Evolutionary conservation across 2,888 invertebrate genomes (phyloP).

Genomic region (Ophioninae sp.): DNA sequence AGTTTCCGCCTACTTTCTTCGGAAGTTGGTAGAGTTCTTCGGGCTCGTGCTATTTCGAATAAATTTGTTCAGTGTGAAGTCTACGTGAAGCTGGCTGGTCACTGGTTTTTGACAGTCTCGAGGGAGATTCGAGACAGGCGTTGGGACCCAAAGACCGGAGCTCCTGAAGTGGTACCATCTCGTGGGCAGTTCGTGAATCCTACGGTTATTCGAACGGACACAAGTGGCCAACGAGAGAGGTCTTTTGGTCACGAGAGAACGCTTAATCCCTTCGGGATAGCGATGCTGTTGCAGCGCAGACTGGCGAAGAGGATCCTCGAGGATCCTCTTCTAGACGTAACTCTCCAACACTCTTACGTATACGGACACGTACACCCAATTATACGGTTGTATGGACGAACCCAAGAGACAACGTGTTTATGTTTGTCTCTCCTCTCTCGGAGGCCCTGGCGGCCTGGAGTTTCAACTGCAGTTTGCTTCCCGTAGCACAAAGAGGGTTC

Average conservation of each 20-base stretch:
- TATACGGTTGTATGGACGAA: constrained; percentile 38
- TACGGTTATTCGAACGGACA: constrained; percentile 42
- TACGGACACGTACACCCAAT: constrained; percentile 5
- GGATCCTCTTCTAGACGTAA: constrained; percentile 66
- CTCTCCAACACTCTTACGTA: constrained; percentile 24
- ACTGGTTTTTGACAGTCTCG: constrained; percentile 8
- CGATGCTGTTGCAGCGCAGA: constrained; percentile 36
- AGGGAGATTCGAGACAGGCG: constrained; percentile 23
- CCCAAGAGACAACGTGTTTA: constrained; percentile 74
- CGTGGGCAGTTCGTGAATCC: constrained; percentile 41
- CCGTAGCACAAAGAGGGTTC: constrained; percentile 77
- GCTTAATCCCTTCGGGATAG: constrained; percentile 48
- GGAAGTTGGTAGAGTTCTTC: constrained; percentile 3
- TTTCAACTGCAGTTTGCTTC: constrained; percentile 65
- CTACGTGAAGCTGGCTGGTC: background rate
- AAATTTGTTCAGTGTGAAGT: background rate
- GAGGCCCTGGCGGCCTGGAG: constrained; percentile 47
- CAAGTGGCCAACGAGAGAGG: constrained; percentile 56
- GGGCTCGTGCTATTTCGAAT: constrained; percentile 13
- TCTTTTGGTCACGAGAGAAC: constrained; percentile 56
- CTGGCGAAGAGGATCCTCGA: constrained; percentile 62
- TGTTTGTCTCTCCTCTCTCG: constrained; percentile 75
- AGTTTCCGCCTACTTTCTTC: background rate
- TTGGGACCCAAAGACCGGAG: constrained; percentile 21
- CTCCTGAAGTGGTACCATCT: constrained; percentile 57